A percentile compares a stretch with the other conserved stretches of the same genome.
Evolutionary conservation across 2,113 vertebrate species (phyloP).

Genomic region (Epinephelus lanceolatus): DNA sequence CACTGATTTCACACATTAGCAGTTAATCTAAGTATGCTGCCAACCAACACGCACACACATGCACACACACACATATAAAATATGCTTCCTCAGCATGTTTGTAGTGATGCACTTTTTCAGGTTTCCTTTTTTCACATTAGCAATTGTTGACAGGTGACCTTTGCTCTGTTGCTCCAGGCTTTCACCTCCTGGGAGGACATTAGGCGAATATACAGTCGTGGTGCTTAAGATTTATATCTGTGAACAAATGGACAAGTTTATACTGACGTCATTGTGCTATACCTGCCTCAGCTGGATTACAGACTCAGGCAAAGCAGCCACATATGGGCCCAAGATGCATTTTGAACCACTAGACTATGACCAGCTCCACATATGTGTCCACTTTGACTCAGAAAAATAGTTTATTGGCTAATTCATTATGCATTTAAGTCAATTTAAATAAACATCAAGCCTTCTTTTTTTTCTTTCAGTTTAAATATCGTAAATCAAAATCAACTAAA

Average conservation of each 20-base stretch:
- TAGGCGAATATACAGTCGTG: background rate
- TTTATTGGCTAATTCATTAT: background rate
- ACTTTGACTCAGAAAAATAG: background rate
- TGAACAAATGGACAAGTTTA: background rate
- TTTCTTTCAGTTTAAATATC: background rate
- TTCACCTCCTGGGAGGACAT: background rate
- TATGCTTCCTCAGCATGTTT: constrained; percentile 6
- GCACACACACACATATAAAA: background rate
- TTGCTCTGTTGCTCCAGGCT: background rate
- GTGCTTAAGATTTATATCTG: background rate
- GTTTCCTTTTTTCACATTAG: constrained; percentile 1
- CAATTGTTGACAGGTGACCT: constrained; percentile 18
- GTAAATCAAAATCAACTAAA: background rate
- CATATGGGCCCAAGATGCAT: background rate
- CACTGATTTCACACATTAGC: constrained; percentile 34
- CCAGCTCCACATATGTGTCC: background rate
- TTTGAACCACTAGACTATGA: background rate
- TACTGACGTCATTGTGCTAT: background rate
- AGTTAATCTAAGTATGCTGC: background rate
- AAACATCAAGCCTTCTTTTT: background rate
- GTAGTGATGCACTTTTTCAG: constrained; percentile 1
- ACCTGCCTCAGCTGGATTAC: background rate
- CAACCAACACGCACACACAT: constrained; percentile 12
- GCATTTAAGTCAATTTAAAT: background rate
- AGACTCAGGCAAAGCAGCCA: background rate